These are phyloP conservation scores for Branchinecta sandiegonensis DNA, from an alignment of 2,888 invertebrate species.

Conservation along the genomic window DNA sequence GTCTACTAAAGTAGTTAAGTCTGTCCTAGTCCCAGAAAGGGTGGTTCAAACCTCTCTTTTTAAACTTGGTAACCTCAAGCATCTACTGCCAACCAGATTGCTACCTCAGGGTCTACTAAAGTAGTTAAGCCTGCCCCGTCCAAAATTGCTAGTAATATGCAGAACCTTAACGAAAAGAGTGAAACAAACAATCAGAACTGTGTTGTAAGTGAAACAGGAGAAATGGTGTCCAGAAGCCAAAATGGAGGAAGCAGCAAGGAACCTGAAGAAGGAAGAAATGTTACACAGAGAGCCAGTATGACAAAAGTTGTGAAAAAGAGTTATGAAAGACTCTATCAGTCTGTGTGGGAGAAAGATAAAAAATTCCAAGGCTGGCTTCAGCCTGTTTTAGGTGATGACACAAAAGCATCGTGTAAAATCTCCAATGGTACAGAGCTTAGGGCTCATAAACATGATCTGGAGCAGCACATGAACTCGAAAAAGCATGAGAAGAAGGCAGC, in stretches of 20 bases:
- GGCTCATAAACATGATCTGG: too few relatives aligned
- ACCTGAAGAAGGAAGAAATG: conserved; percentile 11
- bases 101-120: conserved; percentile 8
- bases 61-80: too few relatives aligned
- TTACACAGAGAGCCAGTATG: conserved; percentile 11
- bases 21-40: conserved; percentile 11
- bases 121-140: conserved; percentile 11
- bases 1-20: conserved; percentile 7
- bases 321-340: conserved; percentile 11
- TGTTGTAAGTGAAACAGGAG: conserved; percentile 11
- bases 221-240: conserved; percentile 14
- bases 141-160: conserved; percentile 11
- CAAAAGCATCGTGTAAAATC: too few relatives aligned
- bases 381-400: too few relatives aligned
- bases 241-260: too few relatives aligned
- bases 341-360: conserved; percentile 11
- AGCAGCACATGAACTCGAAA: too few relatives aligned
- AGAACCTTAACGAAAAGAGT: conserved; percentile 11
- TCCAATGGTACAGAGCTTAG: too few relatives aligned
- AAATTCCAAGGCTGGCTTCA: conserved; percentile 11
- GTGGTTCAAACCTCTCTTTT: too few relatives aligned
- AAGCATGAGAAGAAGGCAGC: too few relatives aligned
- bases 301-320: conserved; percentile 14
- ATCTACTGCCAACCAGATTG: too few relatives aligned
- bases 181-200: conserved; percentile 14